Percentiles rank a stretch among this genome's conserved stretches.
Conservation (phyloP, 2,888 invertebrate genomes). For the Pristionchus exspectatus region DNA sequence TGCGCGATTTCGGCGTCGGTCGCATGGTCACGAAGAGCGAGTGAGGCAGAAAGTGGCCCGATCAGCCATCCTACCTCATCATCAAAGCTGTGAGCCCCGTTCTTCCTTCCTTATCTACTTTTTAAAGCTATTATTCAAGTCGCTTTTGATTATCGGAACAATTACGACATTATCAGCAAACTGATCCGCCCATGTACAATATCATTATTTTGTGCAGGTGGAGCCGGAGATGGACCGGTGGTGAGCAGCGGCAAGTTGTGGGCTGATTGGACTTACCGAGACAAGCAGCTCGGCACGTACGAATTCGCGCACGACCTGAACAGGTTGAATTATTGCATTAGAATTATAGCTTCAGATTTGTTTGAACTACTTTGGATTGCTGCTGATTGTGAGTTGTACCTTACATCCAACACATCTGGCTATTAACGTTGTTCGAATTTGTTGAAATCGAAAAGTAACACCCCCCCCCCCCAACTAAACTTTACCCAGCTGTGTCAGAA, state of each 20-base stretch:
- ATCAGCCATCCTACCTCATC: slow-evolving; percentile 75
- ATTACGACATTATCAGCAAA: too few species aligned
- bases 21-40: slow-evolving; percentile 76
- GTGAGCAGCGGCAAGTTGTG: slow-evolving; percentile 73
- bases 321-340: slow-evolving; percentile 41
- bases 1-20: slow-evolving; percentile 75
- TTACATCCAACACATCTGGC: too few species aligned
- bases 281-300: slow-evolving; percentile 74
- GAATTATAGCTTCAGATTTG: too few species aligned
- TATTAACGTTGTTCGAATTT: too few species aligned
- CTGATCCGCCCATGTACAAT: too few species aligned
- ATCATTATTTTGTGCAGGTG: slow-evolving; percentile 64
- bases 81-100: slow-evolving; percentile 70
- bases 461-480: too few species aligned
- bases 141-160: not conserved
- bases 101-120: too few species aligned
- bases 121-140: not conserved
- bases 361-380: too few species aligned
- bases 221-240: slow-evolving; percentile 77
- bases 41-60: slow-evolving; percentile 77
- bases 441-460: too few species aligned
- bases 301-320: slow-evolving; percentile 66
- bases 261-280: slow-evolving; percentile 77
- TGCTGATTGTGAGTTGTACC: too few species aligned
- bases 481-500: too few species aligned